Percentiles rank a stretch among this genome's conserved stretches.
Conservation (phyloP, 2,888 invertebrate genomes). For the Paralinhomoeus sp. region DNA sequence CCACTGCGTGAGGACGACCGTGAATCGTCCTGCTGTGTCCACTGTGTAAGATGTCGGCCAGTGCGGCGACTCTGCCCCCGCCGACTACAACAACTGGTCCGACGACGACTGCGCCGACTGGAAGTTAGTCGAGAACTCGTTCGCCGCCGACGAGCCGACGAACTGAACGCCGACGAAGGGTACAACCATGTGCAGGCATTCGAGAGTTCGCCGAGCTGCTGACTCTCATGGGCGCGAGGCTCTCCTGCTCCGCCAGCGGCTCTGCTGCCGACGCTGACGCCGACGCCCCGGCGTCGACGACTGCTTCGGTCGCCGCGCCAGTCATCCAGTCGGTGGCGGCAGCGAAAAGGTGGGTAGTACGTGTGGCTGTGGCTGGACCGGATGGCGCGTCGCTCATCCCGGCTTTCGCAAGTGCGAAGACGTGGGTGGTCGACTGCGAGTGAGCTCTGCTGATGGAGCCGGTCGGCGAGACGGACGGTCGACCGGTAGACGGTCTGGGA, state of each 20-base stretch:
- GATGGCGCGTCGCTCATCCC: slow-evolving; percentile 47
- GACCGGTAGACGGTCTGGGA: too few species aligned
- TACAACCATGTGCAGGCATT: too few species aligned
- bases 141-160: slow-evolving; percentile 53
- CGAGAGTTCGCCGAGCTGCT: too few species aligned
- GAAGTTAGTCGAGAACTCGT: slow-evolving; percentile 50
- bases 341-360: slow-evolving; percentile 30
- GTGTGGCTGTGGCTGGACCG: slow-evolving; percentile 38
- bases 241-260: slow-evolving; percentile 35
- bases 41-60: slow-evolving; percentile 65
- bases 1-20: slow-evolving; percentile 51
- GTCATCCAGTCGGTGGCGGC: slow-evolving; percentile 69
- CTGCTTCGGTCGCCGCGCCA: slow-evolving; percentile 29
- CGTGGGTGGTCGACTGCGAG: too few species aligned
- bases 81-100: slow-evolving; percentile 54
- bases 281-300: background rate
- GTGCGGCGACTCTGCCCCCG: slow-evolving; percentile 82
- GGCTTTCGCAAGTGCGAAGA: too few species aligned
- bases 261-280: background rate
- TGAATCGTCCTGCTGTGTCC: slow-evolving; percentile 71
- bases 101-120: slow-evolving; percentile 51
- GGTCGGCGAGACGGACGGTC: too few species aligned
- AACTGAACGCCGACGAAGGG: slow-evolving; percentile 40
- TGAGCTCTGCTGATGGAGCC: too few species aligned
- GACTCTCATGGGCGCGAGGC: too few species aligned